Conservation (phyloP, 2,888 invertebrate species). For the Perizoma affinitatum region DNA sequence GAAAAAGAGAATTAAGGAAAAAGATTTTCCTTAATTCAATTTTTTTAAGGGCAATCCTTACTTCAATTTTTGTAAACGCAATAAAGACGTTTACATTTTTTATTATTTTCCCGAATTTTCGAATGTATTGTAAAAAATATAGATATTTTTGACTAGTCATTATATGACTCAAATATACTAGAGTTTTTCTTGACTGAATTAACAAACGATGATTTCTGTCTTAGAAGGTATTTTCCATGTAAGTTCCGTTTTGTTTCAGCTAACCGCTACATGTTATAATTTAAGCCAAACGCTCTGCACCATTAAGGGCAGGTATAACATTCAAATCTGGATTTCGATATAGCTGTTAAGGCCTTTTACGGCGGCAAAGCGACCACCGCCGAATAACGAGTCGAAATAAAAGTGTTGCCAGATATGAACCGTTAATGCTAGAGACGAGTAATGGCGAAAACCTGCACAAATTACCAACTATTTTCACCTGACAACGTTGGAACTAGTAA, state of each 20-base stretch:
- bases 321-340: slow-evolving; percentile 74
- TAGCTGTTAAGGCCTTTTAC: slow-evolving; percentile 66
- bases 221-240: too few relatives aligned
- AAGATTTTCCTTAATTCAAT: too few relatives aligned
- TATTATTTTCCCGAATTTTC: too few relatives aligned
- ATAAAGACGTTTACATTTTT: too few relatives aligned
- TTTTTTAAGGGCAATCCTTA: too few relatives aligned
- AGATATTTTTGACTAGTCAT: too few relatives aligned
- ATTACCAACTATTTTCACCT: slow-evolving; percentile 24
- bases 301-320: slow-evolving; percentile 67
- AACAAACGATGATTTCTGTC: too few relatives aligned
- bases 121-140: too few relatives aligned
- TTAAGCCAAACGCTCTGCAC: slow-evolving; percentile 44
- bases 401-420: slow-evolving; percentile 47
- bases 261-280: slow-evolving; percentile 33
- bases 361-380: slow-evolving; percentile 41
- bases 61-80: too few relatives aligned
- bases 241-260: neutral
- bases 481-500: neutral
- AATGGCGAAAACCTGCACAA: slow-evolving; percentile 23
- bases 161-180: too few relatives aligned
- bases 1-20: too few relatives aligned
- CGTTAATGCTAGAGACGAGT: slow-evolving; percentile 27
- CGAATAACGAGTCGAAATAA: slow-evolving; percentile 56
- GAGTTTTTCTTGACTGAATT: too few relatives aligned